Base-by-base conservation (phyloP, 2,797 vertebrate genomes). In the Masticophis lateralis region DNA sequence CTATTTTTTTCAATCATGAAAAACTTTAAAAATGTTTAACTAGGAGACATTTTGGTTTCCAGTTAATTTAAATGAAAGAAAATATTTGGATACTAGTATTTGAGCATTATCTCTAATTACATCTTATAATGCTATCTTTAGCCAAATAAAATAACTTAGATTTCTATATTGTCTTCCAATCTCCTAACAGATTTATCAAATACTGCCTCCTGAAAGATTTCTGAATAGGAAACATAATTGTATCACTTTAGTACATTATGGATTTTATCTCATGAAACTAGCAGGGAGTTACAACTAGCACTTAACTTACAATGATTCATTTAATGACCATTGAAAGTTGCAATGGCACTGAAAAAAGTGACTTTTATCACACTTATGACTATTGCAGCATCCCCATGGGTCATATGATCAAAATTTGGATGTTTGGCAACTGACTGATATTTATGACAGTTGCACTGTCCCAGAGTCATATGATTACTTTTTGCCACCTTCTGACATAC, bases 1-100 rank as follows among this genome's bases (percentile, higher is more conserved):
- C 18, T 43, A 4, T 87, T 94, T 96, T 61, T 94, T 94, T 97
- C 95, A 93, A 69, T 86, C n/a, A 56, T 93, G 79, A 79, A 95
- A 96, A 86, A 83, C 74, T 95, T 91, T 12, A 92, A 90, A 91
- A 92, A 86, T 92, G 96, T 87, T 96, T 91, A 96, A 91, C 88
- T 95, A 0, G 93, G 83, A 93, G 60, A 92, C 91, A 91, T 14
- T 86, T 86, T 96, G 90, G 37, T 95, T 94, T 92, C 96, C 32
- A 95, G 61, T 96, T 94, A 60, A 56, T 90, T 95, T 9, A 92
- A 7, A 4, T 93, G 43, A 61, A 88, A 53, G 32, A 95, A 97
- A 90, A 91, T 92, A 86, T 69, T 96, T 94, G 92, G 63, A 37
- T 94, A 94, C 47, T 9, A 16, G 22, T 89, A 27, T 89, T 92